phyloP scores from a whole-genome alignment of 2,888 invertebrate genomes.

The Troides aeacus region DNA sequence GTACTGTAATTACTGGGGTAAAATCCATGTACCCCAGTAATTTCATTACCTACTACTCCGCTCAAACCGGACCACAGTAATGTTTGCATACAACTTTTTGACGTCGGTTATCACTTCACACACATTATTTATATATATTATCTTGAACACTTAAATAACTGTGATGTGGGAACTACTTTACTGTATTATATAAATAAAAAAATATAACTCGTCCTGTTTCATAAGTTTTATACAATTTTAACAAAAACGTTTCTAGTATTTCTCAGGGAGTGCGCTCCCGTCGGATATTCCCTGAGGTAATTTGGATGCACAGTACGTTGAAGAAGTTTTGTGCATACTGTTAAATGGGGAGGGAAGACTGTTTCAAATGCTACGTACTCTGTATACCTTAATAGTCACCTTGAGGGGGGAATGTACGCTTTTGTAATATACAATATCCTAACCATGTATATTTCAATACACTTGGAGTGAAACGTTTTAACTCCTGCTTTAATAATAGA shows the following conservation, averaged over 20 bases:
- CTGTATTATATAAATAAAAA: too few relatives aligned
- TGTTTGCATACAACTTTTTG: too few relatives aligned
- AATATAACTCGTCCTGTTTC: too few relatives aligned
- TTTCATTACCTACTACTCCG: too few relatives aligned
- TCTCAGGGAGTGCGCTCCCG: constrained; percentile 17
- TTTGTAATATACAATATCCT: constrained; percentile 37
- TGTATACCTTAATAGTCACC: constrained; percentile 66
- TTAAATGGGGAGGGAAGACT: constrained; percentile 51
- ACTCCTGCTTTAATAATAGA: constrained; percentile 9
- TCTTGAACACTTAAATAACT: too few relatives aligned
- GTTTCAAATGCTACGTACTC: constrained; percentile 54
- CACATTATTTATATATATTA: too few relatives aligned
- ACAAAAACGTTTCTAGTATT: constrained; percentile 12
- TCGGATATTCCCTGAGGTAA: constrained; percentile 53
- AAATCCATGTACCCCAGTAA: too few relatives aligned
- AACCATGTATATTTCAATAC: constrained; percentile 32
- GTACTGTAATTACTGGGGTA: too few relatives aligned
- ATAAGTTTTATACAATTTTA: too few relatives aligned
- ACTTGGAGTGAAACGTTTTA: constrained; percentile 4
- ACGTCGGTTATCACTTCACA: too few relatives aligned
- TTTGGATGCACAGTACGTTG: constrained; percentile 64
- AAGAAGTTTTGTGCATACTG: constrained; percentile 67
- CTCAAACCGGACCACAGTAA: too few relatives aligned
- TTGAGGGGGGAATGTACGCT: constrained; percentile 43
- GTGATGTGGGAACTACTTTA: too few relatives aligned